phyloP scores from a whole-genome alignment of 2,888 invertebrate species.

The Theretra japonica region DNA sequence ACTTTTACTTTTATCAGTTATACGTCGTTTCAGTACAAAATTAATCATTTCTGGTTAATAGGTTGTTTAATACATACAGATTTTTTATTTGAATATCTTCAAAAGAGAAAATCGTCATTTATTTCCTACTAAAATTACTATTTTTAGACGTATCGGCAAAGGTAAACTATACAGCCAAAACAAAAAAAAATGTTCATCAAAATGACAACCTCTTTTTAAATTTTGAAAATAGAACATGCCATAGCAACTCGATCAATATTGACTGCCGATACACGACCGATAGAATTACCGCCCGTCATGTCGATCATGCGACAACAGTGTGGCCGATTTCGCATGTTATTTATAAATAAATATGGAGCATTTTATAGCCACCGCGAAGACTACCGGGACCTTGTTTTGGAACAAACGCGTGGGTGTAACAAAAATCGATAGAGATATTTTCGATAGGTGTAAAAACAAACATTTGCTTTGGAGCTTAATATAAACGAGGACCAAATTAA shows the following conservation, averaged over 20 bases:
- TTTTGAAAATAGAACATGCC: neutral
- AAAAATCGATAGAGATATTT: neutral
- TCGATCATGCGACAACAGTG: conserved; percentile 28
- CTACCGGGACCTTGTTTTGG: conserved; percentile 37
- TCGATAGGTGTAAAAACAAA: neutral
- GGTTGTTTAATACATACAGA: no score
- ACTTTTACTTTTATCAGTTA: no score
- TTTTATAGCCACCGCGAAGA: conserved; percentile 43
- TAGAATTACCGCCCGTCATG: neutral
- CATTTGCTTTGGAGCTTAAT: neutral
- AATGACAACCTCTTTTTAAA: neutral
- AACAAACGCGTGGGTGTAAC: conserved; percentile 35
- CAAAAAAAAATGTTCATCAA: neutral
- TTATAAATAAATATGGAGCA: conserved; percentile 42
- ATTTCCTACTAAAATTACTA: no score
- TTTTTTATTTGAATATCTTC: no score
- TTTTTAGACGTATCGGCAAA: neutral
- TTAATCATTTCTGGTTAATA: no score
- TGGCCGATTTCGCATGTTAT: conserved; percentile 31
- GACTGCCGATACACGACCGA: neutral
- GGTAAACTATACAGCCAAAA: neutral
- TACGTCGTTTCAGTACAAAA: no score
- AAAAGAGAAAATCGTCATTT: no score
- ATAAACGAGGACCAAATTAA: neutral
- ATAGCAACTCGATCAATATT: conserved; percentile 1